Conservation (phyloP, 2,113 vertebrate genomes). For the Chaetops frenatus region DNA sequence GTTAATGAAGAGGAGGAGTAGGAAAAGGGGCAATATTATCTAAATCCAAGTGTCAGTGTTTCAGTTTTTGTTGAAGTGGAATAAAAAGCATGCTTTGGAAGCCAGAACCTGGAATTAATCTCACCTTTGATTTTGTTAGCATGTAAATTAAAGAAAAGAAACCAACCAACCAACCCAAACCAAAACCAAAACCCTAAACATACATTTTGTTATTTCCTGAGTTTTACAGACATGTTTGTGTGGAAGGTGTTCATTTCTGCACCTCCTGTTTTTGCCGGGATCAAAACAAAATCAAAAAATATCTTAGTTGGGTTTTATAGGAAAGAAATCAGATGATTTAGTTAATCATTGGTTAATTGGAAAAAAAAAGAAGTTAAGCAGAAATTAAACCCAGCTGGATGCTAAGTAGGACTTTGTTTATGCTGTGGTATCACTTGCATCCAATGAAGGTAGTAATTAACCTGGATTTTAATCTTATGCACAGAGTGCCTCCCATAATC, state of each 20-base stretch:
- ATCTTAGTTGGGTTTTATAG: not conserved
- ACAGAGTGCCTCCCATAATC: not conserved
- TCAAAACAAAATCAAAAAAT: not conserved
- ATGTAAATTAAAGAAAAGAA: not conserved
- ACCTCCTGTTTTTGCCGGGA: not conserved
- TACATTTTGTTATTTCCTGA: not conserved
- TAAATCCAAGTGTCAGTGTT: not conserved
- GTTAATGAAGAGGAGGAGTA: not conserved
- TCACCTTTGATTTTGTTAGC: not conserved
- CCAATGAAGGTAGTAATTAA: not conserved
- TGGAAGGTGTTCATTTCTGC: not conserved
- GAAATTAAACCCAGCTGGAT: not conserved
- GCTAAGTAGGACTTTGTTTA: not conserved
- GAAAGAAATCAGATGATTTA: not conserved
- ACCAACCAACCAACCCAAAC: not conserved
- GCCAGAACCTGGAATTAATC: not conserved
- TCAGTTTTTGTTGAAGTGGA: not conserved
- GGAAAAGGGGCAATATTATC: not conserved
- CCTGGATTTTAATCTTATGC: not conserved
- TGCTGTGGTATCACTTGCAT: not conserved
- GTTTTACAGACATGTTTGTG: not conserved
- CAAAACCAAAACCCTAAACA: not conserved
- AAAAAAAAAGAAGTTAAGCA: not conserved
- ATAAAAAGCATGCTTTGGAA: not conserved
- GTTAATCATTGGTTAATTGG: not conserved